A percentile compares a stretch with the other conserved stretches of the same genome.
phyloP scores from a whole-genome alignment of 1,140 invertebrate genomes.

The Acromyrmex charruanus region DNA sequence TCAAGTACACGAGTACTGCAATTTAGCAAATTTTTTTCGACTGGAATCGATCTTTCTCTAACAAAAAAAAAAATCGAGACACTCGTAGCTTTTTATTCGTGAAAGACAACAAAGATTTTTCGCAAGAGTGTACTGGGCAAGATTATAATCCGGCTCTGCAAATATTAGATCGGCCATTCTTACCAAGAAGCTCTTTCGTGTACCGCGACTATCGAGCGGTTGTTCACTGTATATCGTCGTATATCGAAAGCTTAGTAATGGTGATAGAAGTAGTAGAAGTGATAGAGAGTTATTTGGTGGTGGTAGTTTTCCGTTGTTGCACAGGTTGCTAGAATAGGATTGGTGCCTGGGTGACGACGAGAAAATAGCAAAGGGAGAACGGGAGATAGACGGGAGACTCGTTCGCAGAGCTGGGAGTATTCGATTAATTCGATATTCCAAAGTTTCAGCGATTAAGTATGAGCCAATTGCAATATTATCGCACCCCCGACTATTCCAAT shows the following conservation, averaged over 20 bases:
- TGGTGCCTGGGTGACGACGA: conserved; percentile 67
- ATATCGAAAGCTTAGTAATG: conserved; percentile 25
- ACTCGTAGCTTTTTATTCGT: neutral
- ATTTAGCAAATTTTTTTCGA: neutral
- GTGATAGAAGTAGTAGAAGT: conserved; percentile 21
- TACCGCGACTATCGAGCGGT: conserved; percentile 29
- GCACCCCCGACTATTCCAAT: neutral
- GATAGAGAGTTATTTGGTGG: neutral
- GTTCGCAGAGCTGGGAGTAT: conserved; percentile 38
- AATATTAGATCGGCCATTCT: neutral
- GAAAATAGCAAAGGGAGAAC: conserved; percentile 64
- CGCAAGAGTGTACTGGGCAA: neutral
- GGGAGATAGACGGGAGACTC: neutral
- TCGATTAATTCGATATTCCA: conserved; percentile 21
- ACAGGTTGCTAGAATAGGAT: conserved; percentile 62
- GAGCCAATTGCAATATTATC: neutral
- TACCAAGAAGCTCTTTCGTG: conserved; percentile 13
- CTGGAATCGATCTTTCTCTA: neutral
- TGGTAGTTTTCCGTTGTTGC: conserved; percentile 64
- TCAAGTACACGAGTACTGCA: too few relatives aligned
- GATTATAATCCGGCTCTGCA: neutral
- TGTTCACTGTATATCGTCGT: conserved; percentile 35
- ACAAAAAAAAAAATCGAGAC: neutral
- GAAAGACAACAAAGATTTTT: neutral
- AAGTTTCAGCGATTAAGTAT: neutral